These are phyloP conservation scores for Hapalemur alaotrensis DNA, from an alignment of 2,797 vertebrate genomes.

Conservation along the genomic window DNA sequence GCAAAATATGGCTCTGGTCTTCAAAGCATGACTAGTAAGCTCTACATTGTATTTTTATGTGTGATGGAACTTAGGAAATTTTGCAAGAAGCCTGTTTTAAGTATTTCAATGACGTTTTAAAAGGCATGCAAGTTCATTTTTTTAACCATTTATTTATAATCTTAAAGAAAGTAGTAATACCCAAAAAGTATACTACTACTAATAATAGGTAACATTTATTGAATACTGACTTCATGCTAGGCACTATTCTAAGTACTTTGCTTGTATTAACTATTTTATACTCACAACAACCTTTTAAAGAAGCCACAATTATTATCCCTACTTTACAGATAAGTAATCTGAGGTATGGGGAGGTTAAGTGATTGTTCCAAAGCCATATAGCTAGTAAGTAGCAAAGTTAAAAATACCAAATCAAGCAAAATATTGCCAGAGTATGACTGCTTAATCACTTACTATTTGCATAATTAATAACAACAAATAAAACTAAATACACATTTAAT, in stretches of 20 bases:
- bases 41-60: neutral
- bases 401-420: neutral
- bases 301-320: neutral
- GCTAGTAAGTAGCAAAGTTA: neutral
- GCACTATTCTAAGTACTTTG: neutral
- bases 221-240: neutral
- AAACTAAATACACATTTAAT: neutral
- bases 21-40: neutral
- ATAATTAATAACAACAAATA: constrained; percentile 14
- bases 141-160: neutral
- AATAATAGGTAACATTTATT: neutral
- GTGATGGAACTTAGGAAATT: neutral
- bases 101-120: neutral
- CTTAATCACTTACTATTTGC: neutral
- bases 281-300: neutral
- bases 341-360: neutral
- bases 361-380: neutral
- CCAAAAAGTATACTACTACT: neutral
- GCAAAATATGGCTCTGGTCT: neutral
- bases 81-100: neutral
- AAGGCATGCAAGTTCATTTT: neutral
- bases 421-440: neutral
- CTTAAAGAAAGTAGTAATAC: neutral
- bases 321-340: neutral
- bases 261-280: neutral